Percentiles rank a stretch among this genome's conserved stretches.
These are phyloP conservation scores for Coccyzus lansbergi DNA, from an alignment of 2,797 vertebrate genomes.

Conservation along the genomic window DNA sequence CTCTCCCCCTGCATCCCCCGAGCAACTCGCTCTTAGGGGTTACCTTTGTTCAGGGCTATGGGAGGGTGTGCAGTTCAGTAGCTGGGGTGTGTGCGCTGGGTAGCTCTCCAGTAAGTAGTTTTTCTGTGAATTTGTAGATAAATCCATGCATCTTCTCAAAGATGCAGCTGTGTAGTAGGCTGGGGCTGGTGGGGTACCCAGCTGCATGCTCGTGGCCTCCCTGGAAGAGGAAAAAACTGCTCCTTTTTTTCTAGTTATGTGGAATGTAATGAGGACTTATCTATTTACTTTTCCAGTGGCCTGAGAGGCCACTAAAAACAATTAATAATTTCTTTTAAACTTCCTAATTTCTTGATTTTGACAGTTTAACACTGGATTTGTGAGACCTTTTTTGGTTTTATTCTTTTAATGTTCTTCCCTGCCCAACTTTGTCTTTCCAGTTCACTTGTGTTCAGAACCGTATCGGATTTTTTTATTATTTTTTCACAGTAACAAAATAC, in stretches of 20 bases:
- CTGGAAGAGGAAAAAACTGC: not conserved
- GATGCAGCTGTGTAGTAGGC: not conserved
- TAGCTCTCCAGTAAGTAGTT: not conserved
- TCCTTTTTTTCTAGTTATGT: not conserved
- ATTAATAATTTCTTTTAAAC: not conserved
- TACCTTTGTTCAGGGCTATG: not conserved
- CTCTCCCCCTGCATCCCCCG: not conserved
- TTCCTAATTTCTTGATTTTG: not conserved
- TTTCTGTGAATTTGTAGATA: not conserved
- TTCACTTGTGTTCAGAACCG: not conserved
- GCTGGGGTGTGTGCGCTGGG: not conserved
- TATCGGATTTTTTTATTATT: not conserved
- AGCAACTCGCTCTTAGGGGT: not conserved
- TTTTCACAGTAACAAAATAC: not conserved
- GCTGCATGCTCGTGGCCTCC: not conserved
- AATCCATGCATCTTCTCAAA: not conserved
- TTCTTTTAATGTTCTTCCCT: not conserved
- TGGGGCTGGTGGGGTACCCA: not conserved
- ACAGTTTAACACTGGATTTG: not conserved
- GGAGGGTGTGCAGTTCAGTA: not conserved
- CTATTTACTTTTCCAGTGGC: not conserved
- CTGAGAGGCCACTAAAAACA: not conserved
- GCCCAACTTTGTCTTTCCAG: not conserved
- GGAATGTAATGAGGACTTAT: accelerated
- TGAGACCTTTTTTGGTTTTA: too few species aligned